Evolutionary conservation across 2,888 invertebrate genomes (phyloP).

Genomic region (Anagyrus pseudococci): DNA sequence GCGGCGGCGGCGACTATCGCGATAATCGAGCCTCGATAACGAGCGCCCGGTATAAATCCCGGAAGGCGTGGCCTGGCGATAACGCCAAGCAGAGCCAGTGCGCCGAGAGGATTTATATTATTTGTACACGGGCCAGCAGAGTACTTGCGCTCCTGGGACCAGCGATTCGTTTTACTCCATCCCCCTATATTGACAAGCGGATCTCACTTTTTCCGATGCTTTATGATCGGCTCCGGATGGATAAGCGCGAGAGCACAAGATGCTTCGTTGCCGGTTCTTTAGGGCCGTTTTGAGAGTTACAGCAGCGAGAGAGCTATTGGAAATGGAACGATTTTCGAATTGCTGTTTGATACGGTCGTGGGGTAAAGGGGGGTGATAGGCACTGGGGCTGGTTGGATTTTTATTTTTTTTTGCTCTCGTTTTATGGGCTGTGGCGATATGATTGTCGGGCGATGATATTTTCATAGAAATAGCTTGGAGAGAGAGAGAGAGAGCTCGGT

Average conservation of each 20-base stretch:
- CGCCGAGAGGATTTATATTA: slow-evolving; percentile 58
- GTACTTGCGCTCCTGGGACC: too few relatives aligned
- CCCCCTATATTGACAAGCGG: too few relatives aligned
- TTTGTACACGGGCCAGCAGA: slow-evolving; percentile 47
- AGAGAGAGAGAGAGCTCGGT: too few relatives aligned
- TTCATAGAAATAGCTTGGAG: background rate
- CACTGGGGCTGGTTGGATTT: too few relatives aligned
- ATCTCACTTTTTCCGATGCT: too few relatives aligned
- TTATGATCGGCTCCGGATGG: too few relatives aligned
- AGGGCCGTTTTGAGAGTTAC: slow-evolving; percentile 28
- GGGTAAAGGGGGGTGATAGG: too few relatives aligned
- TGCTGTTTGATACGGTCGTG: background rate
- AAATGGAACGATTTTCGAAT: slow-evolving; percentile 8
- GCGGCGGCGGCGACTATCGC: slow-evolving; percentile 43
- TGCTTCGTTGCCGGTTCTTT: slow-evolving; percentile 5
- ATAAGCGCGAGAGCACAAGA: background rate
- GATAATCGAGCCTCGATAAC: slow-evolving; percentile 60
- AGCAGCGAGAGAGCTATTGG: too few relatives aligned
- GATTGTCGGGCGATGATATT: too few relatives aligned
- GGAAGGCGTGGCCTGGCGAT: slow-evolving; percentile 32
- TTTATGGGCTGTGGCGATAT: too few relatives aligned
- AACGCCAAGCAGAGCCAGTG: slow-evolving; percentile 11
- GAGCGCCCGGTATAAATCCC: slow-evolving; percentile 57
- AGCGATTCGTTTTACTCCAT: too few relatives aligned
- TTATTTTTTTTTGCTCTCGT: too few relatives aligned